A percentile compares a stretch with the other conserved stretches of the same genome.
These are phyloP conservation scores for Tiliacea citrago DNA, from an alignment of 2,888 invertebrate species.

Conservation along the genomic window DNA sequence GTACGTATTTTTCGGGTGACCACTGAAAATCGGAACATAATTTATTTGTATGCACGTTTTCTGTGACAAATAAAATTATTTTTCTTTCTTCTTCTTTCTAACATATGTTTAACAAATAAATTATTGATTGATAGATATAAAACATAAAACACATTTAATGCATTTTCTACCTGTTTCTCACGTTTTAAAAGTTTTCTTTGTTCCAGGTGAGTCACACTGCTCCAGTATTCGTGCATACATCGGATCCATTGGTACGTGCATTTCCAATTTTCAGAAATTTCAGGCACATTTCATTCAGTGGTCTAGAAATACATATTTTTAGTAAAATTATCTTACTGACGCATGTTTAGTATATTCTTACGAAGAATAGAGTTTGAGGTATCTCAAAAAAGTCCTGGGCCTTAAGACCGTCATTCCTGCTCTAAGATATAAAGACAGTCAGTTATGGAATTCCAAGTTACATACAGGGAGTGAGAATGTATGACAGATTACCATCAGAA, in stretches of 20 bases:
- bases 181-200: constrained; percentile 30
- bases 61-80: too few relatives aligned
- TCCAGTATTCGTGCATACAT: neutral
- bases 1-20: too few relatives aligned
- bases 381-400: neutral
- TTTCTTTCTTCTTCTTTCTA: too few relatives aligned
- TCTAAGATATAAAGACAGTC: neutral
- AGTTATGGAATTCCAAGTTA: neutral
- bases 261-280: constrained; percentile 7
- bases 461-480: neutral
- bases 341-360: neutral
- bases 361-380: neutral
- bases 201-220: constrained; percentile 45
- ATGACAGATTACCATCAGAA: neutral
- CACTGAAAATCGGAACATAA: too few relatives aligned
- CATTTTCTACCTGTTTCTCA: neutral
- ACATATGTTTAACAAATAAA: too few relatives aligned
- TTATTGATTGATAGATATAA: too few relatives aligned
- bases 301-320: neutral
- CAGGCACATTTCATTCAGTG: neutral
- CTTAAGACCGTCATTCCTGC: neutral
- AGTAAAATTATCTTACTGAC: neutral
- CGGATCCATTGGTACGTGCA: constrained; percentile 24
- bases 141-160: neutral
- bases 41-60: too few relatives aligned